Evolutionary conservation across 2,113 vertebrate genomes (phyloP), one percentile per base, ranked within the genome.

Genomic region (Tupaia tana): DNA sequence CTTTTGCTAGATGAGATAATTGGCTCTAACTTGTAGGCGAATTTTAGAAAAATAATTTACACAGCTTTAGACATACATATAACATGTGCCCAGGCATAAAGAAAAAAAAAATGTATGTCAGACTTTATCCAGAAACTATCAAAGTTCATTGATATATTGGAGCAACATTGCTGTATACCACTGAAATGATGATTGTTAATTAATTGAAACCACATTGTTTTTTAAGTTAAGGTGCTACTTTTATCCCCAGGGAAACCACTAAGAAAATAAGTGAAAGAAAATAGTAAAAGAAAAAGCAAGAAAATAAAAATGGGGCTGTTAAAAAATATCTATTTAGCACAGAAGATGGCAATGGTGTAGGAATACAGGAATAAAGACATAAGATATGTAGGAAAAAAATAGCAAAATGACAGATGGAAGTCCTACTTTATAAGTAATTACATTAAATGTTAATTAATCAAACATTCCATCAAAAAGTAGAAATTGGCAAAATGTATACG

Each of bases 21-120:
- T 89, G 43, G 7, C 5, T 67, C n/a, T n/a, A 89, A 84, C 2
- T 66, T 81, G 14, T 43, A 9, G 24, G n/a, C 75, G 12, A 77
- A 34, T 84, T 89, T 91, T 78, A 77, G 80, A 27, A 75, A 80
- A 91, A 86, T 56, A 25, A 83, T 70, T 15, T 56, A 14, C 3
- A 12, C 6, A 66, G 27, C 18, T 73, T 67, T 67, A 58, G 79
- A 83, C 89, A 69, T 61, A 79, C 16, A 61, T 67, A 9, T 15
- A 75, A 29, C 15, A 80, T 29, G 6, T 66, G 7, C 22, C 16
- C 73, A 56, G 22, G 1, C 43, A 43, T 80, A 43, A 80, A 87
- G 25, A 78, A 90, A 89, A 90, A 66, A 61, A 90, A 89, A 90
- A 66, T 67, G 18, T 67, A 2, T 87, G 20, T 79, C 64, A 83